phyloP scores from a whole-genome alignment of 2,797 vertebrate genomes.

The Gymnocypris eckloni region DNA sequence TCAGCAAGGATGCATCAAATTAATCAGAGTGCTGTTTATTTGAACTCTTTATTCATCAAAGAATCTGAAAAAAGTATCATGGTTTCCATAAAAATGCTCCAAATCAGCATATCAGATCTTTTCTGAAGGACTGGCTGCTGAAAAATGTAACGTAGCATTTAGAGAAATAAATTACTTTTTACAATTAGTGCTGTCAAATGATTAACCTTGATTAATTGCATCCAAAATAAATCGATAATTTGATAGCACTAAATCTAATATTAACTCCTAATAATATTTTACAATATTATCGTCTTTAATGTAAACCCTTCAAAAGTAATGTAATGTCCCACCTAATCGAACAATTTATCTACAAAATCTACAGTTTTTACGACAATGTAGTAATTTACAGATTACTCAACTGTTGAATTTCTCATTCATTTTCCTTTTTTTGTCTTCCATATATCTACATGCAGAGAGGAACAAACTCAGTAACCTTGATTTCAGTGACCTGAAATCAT shows the following conservation, averaged over 20 bases:
- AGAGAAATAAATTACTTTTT: background rate
- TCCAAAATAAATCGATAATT: too few species aligned
- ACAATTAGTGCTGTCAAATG: too few species aligned
- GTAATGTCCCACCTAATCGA: background rate
- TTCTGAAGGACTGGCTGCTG: background rate
- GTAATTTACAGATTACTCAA: background rate
- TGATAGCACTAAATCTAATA: too few species aligned
- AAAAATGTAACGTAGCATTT: background rate
- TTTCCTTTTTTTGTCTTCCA: background rate
- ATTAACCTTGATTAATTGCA: too few species aligned
- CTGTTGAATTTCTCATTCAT: background rate
- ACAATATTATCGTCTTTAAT: too few species aligned
- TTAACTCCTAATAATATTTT: too few species aligned
- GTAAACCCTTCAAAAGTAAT: background rate
- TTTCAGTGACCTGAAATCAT: background rate
- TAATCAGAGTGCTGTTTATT: background rate
- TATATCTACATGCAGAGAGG: too few species aligned
- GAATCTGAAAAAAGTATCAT: background rate
- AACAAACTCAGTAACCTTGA: background rate
- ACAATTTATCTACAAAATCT: background rate
- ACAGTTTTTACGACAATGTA: background rate
- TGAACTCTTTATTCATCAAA: background rate
- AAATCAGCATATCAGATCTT: background rate
- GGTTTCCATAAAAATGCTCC: background rate
- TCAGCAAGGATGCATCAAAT: background rate